Evolutionary conservation across 2,113 vertebrate genomes (phyloP).

Genomic region (Pseudopodoces humilis): DNA sequence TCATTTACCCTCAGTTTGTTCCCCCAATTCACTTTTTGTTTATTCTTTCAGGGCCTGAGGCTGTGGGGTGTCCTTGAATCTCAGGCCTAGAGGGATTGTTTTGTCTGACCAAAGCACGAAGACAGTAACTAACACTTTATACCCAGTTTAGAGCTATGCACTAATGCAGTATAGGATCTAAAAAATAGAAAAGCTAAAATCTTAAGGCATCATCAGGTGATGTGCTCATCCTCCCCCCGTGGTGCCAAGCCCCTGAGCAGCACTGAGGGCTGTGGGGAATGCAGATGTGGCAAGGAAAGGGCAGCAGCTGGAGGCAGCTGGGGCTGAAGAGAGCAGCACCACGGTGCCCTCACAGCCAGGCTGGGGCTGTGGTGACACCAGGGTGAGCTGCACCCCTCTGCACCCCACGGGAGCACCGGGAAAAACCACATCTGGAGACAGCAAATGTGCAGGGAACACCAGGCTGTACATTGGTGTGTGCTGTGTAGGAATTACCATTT

Average conservation of each 20-base stretch:
- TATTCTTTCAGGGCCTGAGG: neutral
- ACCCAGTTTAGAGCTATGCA: neutral
- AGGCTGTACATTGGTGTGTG: neutral
- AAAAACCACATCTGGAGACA: too few species aligned
- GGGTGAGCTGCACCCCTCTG: neutral
- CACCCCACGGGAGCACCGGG: neutral
- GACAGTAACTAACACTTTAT: neutral
- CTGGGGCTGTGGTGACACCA: neutral
- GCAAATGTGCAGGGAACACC: too few species aligned
- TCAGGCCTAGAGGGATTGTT: neutral
- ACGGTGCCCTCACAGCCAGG: too few species aligned
- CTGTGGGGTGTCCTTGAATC: neutral
- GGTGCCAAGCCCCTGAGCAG: neutral
- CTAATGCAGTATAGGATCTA: neutral
- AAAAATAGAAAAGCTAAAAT: neutral
- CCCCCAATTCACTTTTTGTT: neutral
- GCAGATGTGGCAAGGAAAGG: neutral
- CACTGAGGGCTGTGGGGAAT: neutral
- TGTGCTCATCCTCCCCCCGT: neutral
- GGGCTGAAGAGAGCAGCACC: neutral
- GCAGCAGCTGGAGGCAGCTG: neutral
- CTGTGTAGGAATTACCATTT: neutral
- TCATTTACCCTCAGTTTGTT: neutral
- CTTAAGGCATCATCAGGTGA: too few species aligned
- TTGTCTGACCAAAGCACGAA: neutral